Percentiles rank a stretch among this genome's conserved stretches.
These are phyloP conservation scores for Atherinosoma microstoma DNA, from an alignment of 2,797 vertebrate species.

Conservation along the genomic window DNA sequence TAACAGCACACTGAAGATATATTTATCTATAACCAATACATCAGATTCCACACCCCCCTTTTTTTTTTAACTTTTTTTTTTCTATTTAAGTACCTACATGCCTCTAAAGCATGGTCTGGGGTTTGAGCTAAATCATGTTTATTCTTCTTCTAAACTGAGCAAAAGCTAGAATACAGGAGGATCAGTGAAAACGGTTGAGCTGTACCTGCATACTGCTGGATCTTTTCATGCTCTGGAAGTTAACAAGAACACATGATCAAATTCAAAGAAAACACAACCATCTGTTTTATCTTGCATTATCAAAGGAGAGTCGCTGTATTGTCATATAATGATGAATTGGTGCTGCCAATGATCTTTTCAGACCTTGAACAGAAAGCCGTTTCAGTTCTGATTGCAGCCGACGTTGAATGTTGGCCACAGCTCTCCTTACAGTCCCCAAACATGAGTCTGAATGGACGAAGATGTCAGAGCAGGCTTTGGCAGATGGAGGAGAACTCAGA, in stretches of 20 bases:
- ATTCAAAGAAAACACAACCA: not conserved
- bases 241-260: constrained; percentile 11
- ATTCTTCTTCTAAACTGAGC: not conserved
- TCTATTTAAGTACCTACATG: not conserved
- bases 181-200: not conserved
- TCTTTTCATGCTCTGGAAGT: constrained; percentile 70
- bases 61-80: not conserved
- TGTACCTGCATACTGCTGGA: constrained; percentile 76
- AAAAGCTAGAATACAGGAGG: not conserved
- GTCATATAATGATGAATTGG: rapidly evolving
- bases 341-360: not conserved
- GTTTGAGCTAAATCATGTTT: not conserved
- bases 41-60: not conserved
- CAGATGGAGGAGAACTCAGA: constrained; percentile 34
- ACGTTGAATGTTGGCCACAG: constrained; percentile 42
- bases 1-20: no score
- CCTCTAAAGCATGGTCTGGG: not conserved
- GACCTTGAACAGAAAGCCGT: constrained; percentile 69
- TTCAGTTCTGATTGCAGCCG: constrained; percentile 56
- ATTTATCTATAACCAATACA: not conserved
- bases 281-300: not conserved
- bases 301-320: not conserved
- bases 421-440: constrained; percentile 65
- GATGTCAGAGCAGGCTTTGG: constrained; percentile 57
- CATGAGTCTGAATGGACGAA: constrained; percentile 64